Base-by-base conservation (phyloP, 1,140 invertebrate genomes). In the Aphaenogaster floridana region DNA sequence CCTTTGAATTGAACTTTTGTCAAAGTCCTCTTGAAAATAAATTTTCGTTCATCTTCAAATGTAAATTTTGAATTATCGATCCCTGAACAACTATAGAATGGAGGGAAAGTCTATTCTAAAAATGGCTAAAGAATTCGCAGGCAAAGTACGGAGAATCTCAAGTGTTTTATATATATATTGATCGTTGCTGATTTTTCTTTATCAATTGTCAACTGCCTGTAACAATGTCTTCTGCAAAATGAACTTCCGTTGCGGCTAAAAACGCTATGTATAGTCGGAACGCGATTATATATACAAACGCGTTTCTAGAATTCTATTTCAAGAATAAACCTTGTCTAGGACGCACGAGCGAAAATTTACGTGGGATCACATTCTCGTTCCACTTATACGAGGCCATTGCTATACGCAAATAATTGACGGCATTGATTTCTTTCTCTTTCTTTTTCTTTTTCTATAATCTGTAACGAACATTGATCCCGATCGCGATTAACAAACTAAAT, bases 281-380 rank as follows among this genome's bases (percentile, higher is more conserved):
- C 72, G 86, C 52, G 86, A 89, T 86, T 88, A 69, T n/a, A 34
- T 11, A 42, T 59, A 15, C 57, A 54, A 71, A 61, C 68, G 79
- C 74, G 21, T 21, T 52, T 77, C 57, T 59, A 63, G 6, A 3
- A 34, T 86, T 69, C 88, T 90, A 86, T 90, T 90, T 90, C 83
- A 36, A 72, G 59, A 88, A 42, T 61, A 71, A 89, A 89, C 17
- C 77, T 85, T 71, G 89, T 89, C 87, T 90, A 86, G 68, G 34
- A 68, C 50, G 66, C 6, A 28, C 17, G 11, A 48, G 34, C 45
- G 69, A 54, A 74, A 81, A 89, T 77, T 84, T 71, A 57, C 81
- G 52, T 6, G 77, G 42, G 17, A 21, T 48, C 72, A 50, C 50
- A 74, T 89, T 89, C 86, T 88, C 52, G 79, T 88, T 85, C 63